Evolutionary conservation across 2,113 vertebrate species (phyloP), one percentile per base, ranked within the genome.

Genomic region (Oncorhynchus clarkii): DNA sequence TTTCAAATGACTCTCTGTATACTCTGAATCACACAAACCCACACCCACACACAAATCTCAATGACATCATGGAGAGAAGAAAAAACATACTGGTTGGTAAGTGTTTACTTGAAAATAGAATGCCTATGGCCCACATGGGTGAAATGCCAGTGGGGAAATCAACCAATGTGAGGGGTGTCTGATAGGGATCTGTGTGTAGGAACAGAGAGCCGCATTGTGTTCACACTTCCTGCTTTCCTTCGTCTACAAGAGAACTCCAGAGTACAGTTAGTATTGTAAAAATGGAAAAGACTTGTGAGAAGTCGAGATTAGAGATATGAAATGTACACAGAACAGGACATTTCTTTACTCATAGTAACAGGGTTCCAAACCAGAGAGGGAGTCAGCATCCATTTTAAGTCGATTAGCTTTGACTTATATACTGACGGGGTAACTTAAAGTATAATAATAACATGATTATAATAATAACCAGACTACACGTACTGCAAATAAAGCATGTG

Each of bases 91-190:
- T 39, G 67, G 29, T 16, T 39, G 67, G 29, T 16, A 59, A 74
- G 5, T 74, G 31, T 79, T 73, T 54, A 74, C 77, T 65, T 51
- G 72, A 51, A 54, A 79, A 73, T 27, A 70, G 51, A 79, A 66
- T 68, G 57, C 67, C 71, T 70, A 74, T 70, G 73, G 72, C 67
- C 67, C 71, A 72, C 34, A 73, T n/a, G 22, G 59, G 45, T 60
- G 5, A 78, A 64, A 34, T 26, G 57, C 66, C 66, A 69, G 57
- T 31, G 54, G 66, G 39, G 59, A 74, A 79, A 79, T 79, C 67
- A 64, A 29, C 59, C 34, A 65, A 72, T 34, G 39, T 57, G 13
- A 72, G 62, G 66, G 16, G 66, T 16, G 67, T 48, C 59, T 75
- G 67, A 75, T 75, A 51, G 72, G 67, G 69, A 69, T 75, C 78